Base-by-base conservation (phyloP, 2,797 vertebrate genomes). In the Sebastes goodei region DNA sequence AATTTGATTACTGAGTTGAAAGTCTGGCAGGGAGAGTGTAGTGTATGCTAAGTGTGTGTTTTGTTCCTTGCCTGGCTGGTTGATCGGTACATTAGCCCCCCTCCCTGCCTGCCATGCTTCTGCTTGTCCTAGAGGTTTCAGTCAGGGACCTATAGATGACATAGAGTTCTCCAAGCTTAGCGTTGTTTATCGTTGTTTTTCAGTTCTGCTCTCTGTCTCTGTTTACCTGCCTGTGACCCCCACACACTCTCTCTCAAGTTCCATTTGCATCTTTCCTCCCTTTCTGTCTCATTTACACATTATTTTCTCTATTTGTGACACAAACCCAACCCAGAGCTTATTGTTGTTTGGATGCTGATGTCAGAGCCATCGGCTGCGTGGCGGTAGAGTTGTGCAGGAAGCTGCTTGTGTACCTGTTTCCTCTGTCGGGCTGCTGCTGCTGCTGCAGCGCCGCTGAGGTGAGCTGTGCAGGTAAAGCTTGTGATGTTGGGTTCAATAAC, bases 41-140 rank as follows among this genome's bases (percentile, higher is more conserved):
- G 27, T 53, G 29, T 59, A 52, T 64, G 38, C 11, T 25, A 1
- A 21, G 30, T 68, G 46, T 68, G 46, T 67, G 46, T 75, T 71
- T 74, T 42, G 35, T 74, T 59, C 55, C 69, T 23, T 12, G 30
- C 10, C 38, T 35, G 21, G 5, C 74, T 80, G n/a, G 35, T 69
- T 52, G 64, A 55, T 46, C 76, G 42, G 66, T 80, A 53, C 71
- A 32, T 67, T 52, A 78, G 32, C 33, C 69, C 71, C 68, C 42
- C 32, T 3, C 8, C 25, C 32, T 10, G 11, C 21, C 32, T 76
- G 11, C n/a, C 59, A 46, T 35, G 29, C 60, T 38, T 46, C 72
- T 61, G 79, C 68, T 70, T 20, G 46, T 79, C 49, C 73, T 72
- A 59, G 71, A 59, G 29, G 69, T 79, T 69, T 52, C 63, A 33